Percentiles rank a stretch among this genome's conserved stretches.
phyloP scores from a whole-genome alignment of 1,140 invertebrate species.

The Papilio helenus region DNA sequence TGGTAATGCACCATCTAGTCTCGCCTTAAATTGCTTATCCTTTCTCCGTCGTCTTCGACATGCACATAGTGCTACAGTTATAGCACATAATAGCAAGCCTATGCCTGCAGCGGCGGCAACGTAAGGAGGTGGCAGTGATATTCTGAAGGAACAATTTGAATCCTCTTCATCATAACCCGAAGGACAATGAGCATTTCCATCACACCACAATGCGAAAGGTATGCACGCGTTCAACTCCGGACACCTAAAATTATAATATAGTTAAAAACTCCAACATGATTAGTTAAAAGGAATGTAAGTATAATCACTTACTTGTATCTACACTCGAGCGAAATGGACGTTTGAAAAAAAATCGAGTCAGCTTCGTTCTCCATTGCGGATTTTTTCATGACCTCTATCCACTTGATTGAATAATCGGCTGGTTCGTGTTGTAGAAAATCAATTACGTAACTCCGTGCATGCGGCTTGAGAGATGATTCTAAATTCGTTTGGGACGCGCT shows the following conservation, averaged over 20 bases:
- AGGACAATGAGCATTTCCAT: constrained; percentile 92
- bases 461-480: constrained; percentile 82
- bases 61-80: constrained; percentile 82
- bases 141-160: constrained; percentile 88
- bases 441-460: constrained; percentile 87
- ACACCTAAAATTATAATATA: constrained; percentile 83
- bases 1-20: constrained; percentile 78
- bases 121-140: constrained; percentile 87
- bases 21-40: constrained; percentile 85
- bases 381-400: constrained; percentile 91
- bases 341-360: constrained; percentile 83
- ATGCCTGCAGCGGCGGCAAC: constrained; percentile 85
- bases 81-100: constrained; percentile 85
- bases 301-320: constrained; percentile 85
- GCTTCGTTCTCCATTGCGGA: constrained; percentile 82
- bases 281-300: constrained; percentile 37
- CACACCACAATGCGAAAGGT: constrained; percentile 92
- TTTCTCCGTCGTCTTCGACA: constrained; percentile 84
- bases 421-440: constrained; percentile 88
- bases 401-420: constrained; percentile 88
- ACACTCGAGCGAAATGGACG: constrained; percentile 86
- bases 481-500: constrained; percentile 81
- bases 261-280: constrained; percentile 10
- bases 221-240: constrained; percentile 96
- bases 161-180: constrained; percentile 92